Base-by-base conservation (phyloP, 2,888 invertebrate genomes). In the Zaprionus bogoriensis region DNA sequence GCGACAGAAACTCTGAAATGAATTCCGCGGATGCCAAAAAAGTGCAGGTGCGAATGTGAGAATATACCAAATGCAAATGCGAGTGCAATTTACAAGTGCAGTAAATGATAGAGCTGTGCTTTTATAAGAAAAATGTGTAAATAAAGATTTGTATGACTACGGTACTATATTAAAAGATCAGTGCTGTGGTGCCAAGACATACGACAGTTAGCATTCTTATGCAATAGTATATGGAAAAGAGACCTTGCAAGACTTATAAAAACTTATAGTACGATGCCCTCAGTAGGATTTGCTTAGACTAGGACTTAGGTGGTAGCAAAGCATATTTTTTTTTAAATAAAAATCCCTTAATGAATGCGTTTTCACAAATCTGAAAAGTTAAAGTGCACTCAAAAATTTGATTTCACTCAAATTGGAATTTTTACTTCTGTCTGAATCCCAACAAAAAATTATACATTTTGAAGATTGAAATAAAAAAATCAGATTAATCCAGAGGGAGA, bases 1-100 rank as follows among this genome's bases (percentile, higher is more conserved):
- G 81, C 84, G 87, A 80, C 41, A 19, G 22, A 60, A 58, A 54
- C 62, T 59, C 63, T 72, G 44, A 27, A 45, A 63, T 17, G 10
- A 14, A 58, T 70, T 53, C 70, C 68, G 72, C 76, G 58, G 69
- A 67, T 76, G 65, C 69, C 67, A 59, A 76, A 76, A 62, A 60
- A 52, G 75, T 75, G 76, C 67, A 53, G 53, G 64, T 73, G 65
- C 69, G 50, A 51, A 47, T 73, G 47, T 44, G 55, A n/a, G n/a
- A 52, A 64, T 57, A 52, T 47, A 38, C 55, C 57, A 57, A 54
- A 59, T 66, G 62, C 61, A 52, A 59, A 62, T 68, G 63, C 75
- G 45, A 61, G 17, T 57, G 42, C 41, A 57, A 36, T 36, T 36
- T 36, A 36, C 32, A 36, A 57, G 30, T 39, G 51, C 14, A 39